These are phyloP conservation scores for Atrichornis clamosus DNA, from an alignment of 2,113 vertebrate species.

Conservation along the genomic window DNA sequence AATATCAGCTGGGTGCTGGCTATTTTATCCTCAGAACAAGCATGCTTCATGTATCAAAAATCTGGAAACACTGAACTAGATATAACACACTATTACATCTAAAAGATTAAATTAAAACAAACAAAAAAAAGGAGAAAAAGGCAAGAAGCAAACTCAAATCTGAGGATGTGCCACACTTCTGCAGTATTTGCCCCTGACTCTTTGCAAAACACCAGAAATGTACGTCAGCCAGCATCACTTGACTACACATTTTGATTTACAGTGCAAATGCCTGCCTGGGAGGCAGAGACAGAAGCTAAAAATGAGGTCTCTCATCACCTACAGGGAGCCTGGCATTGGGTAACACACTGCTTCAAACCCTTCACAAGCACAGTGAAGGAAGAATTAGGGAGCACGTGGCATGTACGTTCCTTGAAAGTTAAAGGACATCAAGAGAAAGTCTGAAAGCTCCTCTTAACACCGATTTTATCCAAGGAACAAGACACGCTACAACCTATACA, in stretches of 20 bases:
- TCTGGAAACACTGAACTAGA: background rate
- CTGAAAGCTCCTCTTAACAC: background rate
- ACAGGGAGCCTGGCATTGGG: rapidly evolving
- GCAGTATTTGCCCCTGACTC: background rate
- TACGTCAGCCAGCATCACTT: background rate
- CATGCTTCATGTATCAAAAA: background rate
- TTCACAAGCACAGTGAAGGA: background rate
- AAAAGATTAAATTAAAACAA: background rate
- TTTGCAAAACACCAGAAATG: background rate
- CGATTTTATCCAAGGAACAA: background rate
- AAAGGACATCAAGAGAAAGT: background rate
- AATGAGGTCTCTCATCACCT: background rate
- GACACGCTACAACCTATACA: background rate
- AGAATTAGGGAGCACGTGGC: background rate
- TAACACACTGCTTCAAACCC: background rate
- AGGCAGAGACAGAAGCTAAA: background rate
- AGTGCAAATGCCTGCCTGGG: background rate
- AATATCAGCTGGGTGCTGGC: background rate
- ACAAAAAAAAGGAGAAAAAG: background rate
- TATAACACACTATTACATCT: background rate
- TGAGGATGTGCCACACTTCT: background rate
- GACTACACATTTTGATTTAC: background rate
- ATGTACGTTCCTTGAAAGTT: background rate
- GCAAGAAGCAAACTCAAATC: background rate
- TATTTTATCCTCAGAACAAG: background rate